Percentiles rank a stretch among this genome's conserved stretches.
These are phyloP conservation scores for Suillia variegata DNA, from an alignment of 2,888 invertebrate genomes.

Conservation along the genomic window DNA sequence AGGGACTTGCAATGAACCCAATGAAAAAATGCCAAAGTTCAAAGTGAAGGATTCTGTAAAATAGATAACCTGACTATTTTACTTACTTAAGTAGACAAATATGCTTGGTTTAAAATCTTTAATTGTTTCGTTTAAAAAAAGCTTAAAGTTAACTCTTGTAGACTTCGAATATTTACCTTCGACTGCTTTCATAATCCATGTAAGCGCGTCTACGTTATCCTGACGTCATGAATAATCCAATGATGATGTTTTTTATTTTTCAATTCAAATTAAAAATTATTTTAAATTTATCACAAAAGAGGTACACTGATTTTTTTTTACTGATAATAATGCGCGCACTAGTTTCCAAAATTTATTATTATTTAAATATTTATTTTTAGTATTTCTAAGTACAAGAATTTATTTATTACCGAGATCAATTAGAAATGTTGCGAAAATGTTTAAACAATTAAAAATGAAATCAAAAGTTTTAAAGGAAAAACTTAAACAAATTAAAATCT, in stretches of 20 bases:
- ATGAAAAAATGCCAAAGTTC: too few species aligned
- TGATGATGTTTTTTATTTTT: background rate
- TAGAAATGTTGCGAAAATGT: too few species aligned
- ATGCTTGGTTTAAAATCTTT: too few species aligned
- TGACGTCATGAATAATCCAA: background rate
- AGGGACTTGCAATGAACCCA: too few species aligned
- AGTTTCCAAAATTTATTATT: constrained; percentile 3
- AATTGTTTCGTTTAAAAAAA: too few species aligned
- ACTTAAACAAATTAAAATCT: constrained; percentile 27
- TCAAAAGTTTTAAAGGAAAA: constrained; percentile 15
- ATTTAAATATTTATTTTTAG: constrained; percentile 7
- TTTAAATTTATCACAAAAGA: constrained; percentile 48
- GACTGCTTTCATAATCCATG: constrained; percentile 26
- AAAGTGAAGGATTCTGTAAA: too few species aligned
- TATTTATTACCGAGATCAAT: too few species aligned
- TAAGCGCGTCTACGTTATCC: background rate
- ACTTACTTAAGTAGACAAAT: too few species aligned
- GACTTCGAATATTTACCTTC: too few species aligned
- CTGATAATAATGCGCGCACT: constrained; percentile 1
- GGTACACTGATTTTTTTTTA: constrained; percentile 46
- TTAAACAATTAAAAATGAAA: constrained; percentile 27
- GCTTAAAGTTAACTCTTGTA: too few species aligned
- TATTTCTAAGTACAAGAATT: too few species aligned
- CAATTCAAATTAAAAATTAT: constrained; percentile 4
- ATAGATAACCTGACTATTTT: too few species aligned